Evolutionary conservation across 2,888 invertebrate genomes (phyloP).

Genomic region (Elysia crispata): DNA sequence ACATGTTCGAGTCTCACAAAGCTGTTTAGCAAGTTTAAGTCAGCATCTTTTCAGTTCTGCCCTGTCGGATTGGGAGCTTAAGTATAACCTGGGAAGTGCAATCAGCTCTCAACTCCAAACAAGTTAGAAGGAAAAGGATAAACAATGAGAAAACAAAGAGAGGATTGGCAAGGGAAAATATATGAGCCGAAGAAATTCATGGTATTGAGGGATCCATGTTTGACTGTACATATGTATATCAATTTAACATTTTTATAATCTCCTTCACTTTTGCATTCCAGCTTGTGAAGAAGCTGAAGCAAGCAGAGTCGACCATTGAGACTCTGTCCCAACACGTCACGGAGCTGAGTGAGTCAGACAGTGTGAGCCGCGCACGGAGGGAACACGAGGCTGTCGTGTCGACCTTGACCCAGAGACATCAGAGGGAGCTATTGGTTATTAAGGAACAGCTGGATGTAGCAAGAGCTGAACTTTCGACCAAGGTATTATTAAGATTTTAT

Average conservation of each 20-base stretch:
- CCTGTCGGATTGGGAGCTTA: too few species aligned
- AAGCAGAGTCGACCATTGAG: conserved; percentile 75
- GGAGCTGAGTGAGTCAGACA: conserved; percentile 71
- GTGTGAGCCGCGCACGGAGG: conserved; percentile 68
- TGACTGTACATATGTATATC: neutral
- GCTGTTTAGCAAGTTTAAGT: too few species aligned
- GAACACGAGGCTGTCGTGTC: conserved; percentile 72
- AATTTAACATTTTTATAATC: neutral
- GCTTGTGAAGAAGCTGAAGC: conserved; percentile 71
- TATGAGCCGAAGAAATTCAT: too few species aligned
- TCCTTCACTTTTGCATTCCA: conserved; percentile 15
- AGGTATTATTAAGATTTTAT: too few species aligned
- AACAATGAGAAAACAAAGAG: too few species aligned
- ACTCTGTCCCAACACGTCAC: conserved; percentile 72
- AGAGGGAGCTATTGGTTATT: conserved; percentile 66
- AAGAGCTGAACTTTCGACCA: too few species aligned
- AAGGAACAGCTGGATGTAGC: conserved; percentile 69
- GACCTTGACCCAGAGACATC: conserved; percentile 70
- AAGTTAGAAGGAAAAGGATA: too few species aligned
- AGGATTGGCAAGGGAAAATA: too few species aligned
- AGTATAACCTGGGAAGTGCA: too few species aligned
- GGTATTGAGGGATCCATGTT: neutral
- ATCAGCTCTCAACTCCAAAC: too few species aligned
- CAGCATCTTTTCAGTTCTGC: too few species aligned
- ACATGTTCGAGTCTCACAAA: too few species aligned